phyloP scores from a whole-genome alignment of 2,113 vertebrate genomes.

The Crotophaga sulcirostris region DNA sequence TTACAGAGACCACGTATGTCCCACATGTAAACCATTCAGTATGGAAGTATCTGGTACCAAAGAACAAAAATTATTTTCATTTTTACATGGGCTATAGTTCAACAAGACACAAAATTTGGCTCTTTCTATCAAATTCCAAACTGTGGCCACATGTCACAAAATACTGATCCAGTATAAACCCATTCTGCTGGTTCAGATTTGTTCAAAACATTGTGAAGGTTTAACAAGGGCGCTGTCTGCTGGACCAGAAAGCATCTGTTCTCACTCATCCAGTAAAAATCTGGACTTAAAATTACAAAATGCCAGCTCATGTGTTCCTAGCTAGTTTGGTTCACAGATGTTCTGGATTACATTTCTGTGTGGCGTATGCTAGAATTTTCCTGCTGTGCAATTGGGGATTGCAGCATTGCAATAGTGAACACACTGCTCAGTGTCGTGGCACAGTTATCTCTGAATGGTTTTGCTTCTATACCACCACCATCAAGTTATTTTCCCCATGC shows the following conservation, averaged over 20 bases:
- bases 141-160: neutral
- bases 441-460: neutral
- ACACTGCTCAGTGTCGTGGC: neutral
- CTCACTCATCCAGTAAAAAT: neutral
- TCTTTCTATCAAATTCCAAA: neutral
- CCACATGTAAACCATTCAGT: neutral
- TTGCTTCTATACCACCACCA: neutral
- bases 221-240: neutral
- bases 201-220: neutral
- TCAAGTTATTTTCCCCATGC: neutral
- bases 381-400: neutral
- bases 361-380: neutral
- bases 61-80: neutral
- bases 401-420: rapidly evolving
- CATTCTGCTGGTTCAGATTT: constrained; percentile 24
- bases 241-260: neutral
- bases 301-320: neutral
- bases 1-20: neutral
- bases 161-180: neutral
- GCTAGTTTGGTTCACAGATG: neutral
- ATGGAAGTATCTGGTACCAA: neutral
- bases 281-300: neutral
- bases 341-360: neutral
- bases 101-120: neutral
- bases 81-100: neutral